Base-by-base conservation (phyloP, 2,888 invertebrate species). In the Oligia strigilis region DNA sequence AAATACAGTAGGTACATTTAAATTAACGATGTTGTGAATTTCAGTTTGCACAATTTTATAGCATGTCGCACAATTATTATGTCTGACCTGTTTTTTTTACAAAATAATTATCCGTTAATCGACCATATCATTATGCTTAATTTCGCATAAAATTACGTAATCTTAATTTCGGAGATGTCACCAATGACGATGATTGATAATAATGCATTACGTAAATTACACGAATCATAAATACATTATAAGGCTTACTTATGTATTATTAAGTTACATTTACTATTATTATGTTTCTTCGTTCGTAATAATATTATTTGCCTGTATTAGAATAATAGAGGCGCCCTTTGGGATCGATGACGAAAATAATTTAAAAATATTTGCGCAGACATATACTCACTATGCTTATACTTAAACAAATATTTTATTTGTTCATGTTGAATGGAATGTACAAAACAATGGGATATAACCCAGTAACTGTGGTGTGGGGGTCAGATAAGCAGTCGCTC, bases 141-240 rank as follows among this genome's bases (percentile, higher is more conserved):
- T 84, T 80, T 85, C 43, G 52, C n/a, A 46, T 64, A 75, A 60
- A 60, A 67, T 82, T 75, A 81, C 52, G 70, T 72, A 80, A 85
- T 77, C 62, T 78, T 78, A 74, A 83, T 88, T 87, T 88, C 49
- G 52, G 58, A 83, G 78, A 71, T 80, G 88, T 86, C 88, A 49
- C 78, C 80, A 78, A 60, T 77, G 81, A 82, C 64, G 88, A 77
- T 82, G 86, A 82, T 84, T 81, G 72, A 82, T 86, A 86, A 72
- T 77, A 86, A 72, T 77, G 46, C 72, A 81, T 71, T 79, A 82
- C 77, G 75, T 78, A 81, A 80, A 85, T 80, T 66, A 81, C 84
- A 70, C 19, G 72, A 81, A 73, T 83, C 80, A 78, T 69, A 67
- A 73, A 65, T 72, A 82, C 79, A 88, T 83, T 83, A 87, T 83